A percentile compares a stretch with the other conserved stretches of the same genome.
Conservation (phyloP, 2,113 vertebrate genomes). For the Alaudala cheleensis region DNA sequence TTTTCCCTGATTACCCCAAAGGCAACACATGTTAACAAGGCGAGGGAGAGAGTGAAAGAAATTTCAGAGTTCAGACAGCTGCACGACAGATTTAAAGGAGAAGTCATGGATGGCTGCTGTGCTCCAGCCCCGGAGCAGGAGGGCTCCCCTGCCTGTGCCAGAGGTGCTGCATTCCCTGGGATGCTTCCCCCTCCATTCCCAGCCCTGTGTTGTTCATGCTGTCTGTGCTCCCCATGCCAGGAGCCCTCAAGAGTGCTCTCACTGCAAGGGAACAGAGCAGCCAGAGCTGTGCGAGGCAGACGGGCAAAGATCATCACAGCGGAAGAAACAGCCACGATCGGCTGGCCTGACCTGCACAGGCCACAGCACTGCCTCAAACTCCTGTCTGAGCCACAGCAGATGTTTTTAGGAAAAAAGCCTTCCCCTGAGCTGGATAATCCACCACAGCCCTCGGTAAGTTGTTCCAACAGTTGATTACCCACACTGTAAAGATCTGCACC, state of each 20-base stretch:
- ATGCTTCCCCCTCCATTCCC: not conserved
- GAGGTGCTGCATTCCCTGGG: accelerated
- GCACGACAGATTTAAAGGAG: constrained; percentile 83
- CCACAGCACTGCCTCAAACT: not conserved
- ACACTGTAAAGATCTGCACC: not conserved
- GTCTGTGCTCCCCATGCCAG: not conserved
- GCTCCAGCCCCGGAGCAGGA: not conserved
- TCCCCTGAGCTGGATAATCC: not conserved
- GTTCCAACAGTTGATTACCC: not conserved
- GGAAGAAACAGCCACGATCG: accelerated
- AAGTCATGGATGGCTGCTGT: constrained; percentile 38
- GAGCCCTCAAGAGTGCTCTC: not conserved
- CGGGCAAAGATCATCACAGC: accelerated
- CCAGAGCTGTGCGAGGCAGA: not conserved
- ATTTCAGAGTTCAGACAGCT: constrained; percentile 82
- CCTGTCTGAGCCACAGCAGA: not conserved
- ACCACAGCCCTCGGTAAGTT: not conserved
- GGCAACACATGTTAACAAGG: constrained; percentile 87
- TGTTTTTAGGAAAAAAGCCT: not conserved
- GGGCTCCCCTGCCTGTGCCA: not conserved
- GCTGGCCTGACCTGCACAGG: not conserved
- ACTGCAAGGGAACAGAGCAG: not conserved
- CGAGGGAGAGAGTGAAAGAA: constrained; percentile 82
- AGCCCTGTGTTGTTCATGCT: accelerated
- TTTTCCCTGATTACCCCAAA: constrained; percentile 90